Evolutionary conservation across 2,888 invertebrate species (phyloP), one percentile per base, ranked within the genome.

Genomic region (Neelides folsomi): DNA sequence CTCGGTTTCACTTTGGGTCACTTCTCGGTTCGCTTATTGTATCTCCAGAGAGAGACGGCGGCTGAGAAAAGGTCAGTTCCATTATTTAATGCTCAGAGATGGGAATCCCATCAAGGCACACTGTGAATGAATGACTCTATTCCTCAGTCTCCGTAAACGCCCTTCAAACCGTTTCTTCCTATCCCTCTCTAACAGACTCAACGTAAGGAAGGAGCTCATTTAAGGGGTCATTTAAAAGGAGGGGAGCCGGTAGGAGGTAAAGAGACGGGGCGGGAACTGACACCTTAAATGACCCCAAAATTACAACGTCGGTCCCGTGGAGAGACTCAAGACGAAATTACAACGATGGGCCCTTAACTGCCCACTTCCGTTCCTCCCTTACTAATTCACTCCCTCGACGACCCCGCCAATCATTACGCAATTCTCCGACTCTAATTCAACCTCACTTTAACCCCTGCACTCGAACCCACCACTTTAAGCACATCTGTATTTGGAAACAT

Each of bases 221-320:
- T 27, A 27, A 36, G 15, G 35, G 39, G 18, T 19, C 20, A 40
- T 27, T 12, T 18, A 37, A 37, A 16, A 16, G n/a, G 12, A 47
- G 19, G 35, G 10, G 35, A 40, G 16, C 16, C 15, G 42, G 42
- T 41, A 34, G 15, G 39, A 40, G 38, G 35, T 16, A 19, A 27
- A 49, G 53, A 19, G 5, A 44, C 35, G 44, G 58, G 63, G 63
- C 57, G 62, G 56, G 63, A 63, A 53, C 60, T 63, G 52, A 63
- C 63, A 63, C 63, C 63, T 63, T 52, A 60, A 63, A 60, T 60
- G 60, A 60, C 57, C 59, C 57, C 51, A 51, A 60, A 56, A 63
- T 63, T 59, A 63, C 54, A 55, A 47, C 50, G 50, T 52, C 37
- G 37, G 27, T 47, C 27, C 27, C 7, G 27, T 27, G 27, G 27